Conservation (phyloP, 2,797 vertebrate genomes). For the Sebastes wilsoni region DNA sequence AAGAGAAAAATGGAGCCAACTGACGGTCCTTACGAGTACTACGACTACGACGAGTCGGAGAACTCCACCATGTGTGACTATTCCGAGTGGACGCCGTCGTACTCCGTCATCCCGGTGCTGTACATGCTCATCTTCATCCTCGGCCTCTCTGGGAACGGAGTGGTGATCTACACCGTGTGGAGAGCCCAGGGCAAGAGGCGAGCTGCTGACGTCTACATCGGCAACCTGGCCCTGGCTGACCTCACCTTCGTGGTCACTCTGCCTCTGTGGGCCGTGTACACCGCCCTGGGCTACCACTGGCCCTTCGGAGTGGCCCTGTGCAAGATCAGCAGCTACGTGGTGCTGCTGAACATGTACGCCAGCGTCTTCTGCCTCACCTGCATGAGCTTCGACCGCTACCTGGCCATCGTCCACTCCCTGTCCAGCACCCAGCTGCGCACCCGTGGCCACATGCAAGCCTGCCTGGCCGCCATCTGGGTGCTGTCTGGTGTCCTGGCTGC, state of each 20-base stretch:
- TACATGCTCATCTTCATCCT: constrained; percentile 91
- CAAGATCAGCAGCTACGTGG: constrained; percentile 90
- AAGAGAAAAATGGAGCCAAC: constrained; percentile 32
- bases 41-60: constrained; percentile 68
- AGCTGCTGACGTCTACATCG: constrained; percentile 88
- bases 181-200: constrained; percentile 83
- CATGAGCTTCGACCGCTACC: constrained; percentile 92
- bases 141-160: constrained; percentile 89
- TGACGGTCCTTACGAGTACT: constrained; percentile 49
- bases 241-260: constrained; percentile 89
- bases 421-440: constrained; percentile 85
- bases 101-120: constrained; percentile 87
- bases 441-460: constrained; percentile 72
- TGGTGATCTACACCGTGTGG: constrained; percentile 91
- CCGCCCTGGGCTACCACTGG: constrained; percentile 92
- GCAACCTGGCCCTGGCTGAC: constrained; percentile 91
- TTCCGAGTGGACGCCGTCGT: constrained; percentile 84
- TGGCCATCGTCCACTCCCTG: constrained; percentile 88
- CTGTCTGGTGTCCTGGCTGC: constrained; percentile 85
- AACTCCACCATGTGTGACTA: constrained; percentile 81
- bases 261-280: constrained; percentile 94
- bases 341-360: constrained; percentile 93
- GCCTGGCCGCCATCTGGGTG: constrained; percentile 85
- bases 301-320: constrained; percentile 90
- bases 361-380: constrained; percentile 93